Base-by-base conservation (phyloP, 2,113 vertebrate genomes). In the Cyprinodon brontotheroides region DNA sequence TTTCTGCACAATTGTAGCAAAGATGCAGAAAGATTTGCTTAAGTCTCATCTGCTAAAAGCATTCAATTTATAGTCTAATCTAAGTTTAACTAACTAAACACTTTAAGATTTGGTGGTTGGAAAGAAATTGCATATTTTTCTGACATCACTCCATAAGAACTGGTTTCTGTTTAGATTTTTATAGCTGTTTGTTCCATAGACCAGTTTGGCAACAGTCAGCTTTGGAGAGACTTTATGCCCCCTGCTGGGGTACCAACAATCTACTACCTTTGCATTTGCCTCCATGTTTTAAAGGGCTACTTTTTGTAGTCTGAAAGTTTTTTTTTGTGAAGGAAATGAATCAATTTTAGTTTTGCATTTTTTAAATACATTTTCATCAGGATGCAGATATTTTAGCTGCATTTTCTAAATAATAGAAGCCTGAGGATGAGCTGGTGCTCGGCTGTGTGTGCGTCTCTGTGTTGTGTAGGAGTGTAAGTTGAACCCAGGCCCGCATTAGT, bases 401-500 rank as follows among this genome's bases (percentile, higher is more conserved):
- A 57, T 15, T n/a, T 57, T n/a, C 17, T 57, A 57, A 20, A 10
- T 3, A 57, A n/a, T 20, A 53, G 4, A 15, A n/a, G 20, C 40
- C 9, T 40, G 38, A 67, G 62, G 69, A 53, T 69, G 74, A 10
- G 37, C 47, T 12, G 74, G 66, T 62, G 65, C 15, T 60, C 70
- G 14, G 43, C 62, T 62, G 48, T 77, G 72, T 57, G 17, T 57
- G n/a, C 20, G 10, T 9, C 17, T 37, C 10, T 66, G 45, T 72
- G 67, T 80, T 62, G 64, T 3, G 65, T 37, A n/a, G n/a, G 20
- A 39, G 37, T 62, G 87, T 87, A 87, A 89, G 75, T 17, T 68
- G 83, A 91, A 60, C 68, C 83, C 38, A 36, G 50, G 37, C 8
- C 37, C 1, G 10, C 63, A 65, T 3, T 41, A 70, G 53, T 78